These are phyloP conservation scores for Drosophila borealis DNA, from an alignment of 2,888 invertebrate genomes.

Conservation along the genomic window DNA sequence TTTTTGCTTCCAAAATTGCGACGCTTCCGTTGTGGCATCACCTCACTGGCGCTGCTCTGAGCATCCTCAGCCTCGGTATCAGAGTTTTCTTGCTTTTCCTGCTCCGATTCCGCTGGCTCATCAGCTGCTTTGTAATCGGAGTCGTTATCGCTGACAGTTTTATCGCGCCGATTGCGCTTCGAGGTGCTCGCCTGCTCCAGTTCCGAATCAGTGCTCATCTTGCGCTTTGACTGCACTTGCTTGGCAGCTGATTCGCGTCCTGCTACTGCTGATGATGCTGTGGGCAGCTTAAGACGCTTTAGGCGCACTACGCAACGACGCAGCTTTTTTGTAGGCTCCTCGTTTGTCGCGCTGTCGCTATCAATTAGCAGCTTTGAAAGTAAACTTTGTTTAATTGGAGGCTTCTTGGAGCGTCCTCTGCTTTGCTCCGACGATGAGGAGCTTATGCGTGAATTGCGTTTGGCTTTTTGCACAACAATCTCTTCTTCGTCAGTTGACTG, in stretches of 20 bases:
- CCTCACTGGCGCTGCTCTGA: slow-evolving; percentile 80
- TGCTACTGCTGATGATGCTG: slow-evolving; percentile 10
- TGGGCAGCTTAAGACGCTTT: slow-evolving; percentile 47
- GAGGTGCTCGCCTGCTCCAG: slow-evolving; percentile 57
- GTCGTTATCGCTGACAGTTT: slow-evolving; percentile 45
- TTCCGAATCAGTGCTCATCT: slow-evolving; percentile 66
- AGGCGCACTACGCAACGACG: slow-evolving; percentile 71
- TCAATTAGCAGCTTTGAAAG: slow-evolving; percentile 44
- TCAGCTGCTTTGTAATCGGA: slow-evolving; percentile 56
- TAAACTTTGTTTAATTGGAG: slow-evolving; percentile 29
- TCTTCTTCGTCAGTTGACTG: slow-evolving; percentile 25
- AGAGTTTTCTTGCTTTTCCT: slow-evolving; percentile 33
- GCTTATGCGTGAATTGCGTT: slow-evolving; percentile 6
- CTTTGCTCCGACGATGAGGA: slow-evolving; percentile 15
- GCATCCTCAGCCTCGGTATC: slow-evolving; percentile 43
- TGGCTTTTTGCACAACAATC: neutral
- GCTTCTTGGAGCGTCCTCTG: slow-evolving; percentile 2
- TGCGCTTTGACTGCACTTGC: slow-evolving; percentile 34
- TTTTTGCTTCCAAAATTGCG: slow-evolving; percentile 65
- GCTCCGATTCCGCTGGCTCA: slow-evolving; percentile 26
- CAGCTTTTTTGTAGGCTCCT: slow-evolving; percentile 17
- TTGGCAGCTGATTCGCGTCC: neutral
- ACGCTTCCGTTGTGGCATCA: slow-evolving; percentile 80
- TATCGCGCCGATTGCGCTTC: slow-evolving; percentile 50
- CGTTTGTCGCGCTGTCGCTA: slow-evolving; percentile 33